Evolutionary conservation across 2,888 invertebrate genomes (phyloP), one percentile per base, ranked within the genome.

Genomic region (Caenorhabditis wallacei): DNA sequence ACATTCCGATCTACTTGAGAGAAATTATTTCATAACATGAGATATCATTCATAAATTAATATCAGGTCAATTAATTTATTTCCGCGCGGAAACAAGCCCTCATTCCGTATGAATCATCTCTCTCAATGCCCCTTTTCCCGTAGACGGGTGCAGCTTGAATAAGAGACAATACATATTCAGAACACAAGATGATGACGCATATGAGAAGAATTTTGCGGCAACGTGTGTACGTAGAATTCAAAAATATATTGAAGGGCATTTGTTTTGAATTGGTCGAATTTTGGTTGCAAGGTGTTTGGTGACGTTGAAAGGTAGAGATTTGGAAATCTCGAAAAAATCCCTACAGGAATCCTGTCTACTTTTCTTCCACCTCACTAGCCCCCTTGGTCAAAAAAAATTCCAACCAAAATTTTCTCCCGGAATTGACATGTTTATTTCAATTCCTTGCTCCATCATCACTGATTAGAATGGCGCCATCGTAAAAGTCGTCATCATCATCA

Each of bases 121-220:
- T 24, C 8, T 30, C 30, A 3, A 30, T n/a, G n/a, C n/a, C n/a
- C n/a, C n/a, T n/a, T 35, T 10, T 35, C 53, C 53, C 53, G 22
- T 46, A 26, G 18, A 48, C 4, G 18, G 46, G 22, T 20, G 46
- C 7, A 37, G 48, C n/a, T 53, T 66, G 53, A 66, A 66, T 48
- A 35, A 51, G 51, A 66, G 26, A 66, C 61, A 72, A 57, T 57
- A 54, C 30, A 30, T n/a, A 59, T 48, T 48, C 20, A 26, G 26
- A n/a, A 35, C 30, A 30, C 30, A 10, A 16, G 22, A 20, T 18
- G 61, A 37, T 72, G 72, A 72, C 72, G 72, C 72, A 72, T 72
- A n/a, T 53, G 63, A 26, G 54, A 72, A 53, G 72, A 72, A 72
- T 63, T 26, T n/a, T 26, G 13, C 24, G n/a, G 37, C 40, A 56